phyloP scores from a whole-genome alignment of 2,888 invertebrate genomes.

The Selenia dentaria region DNA sequence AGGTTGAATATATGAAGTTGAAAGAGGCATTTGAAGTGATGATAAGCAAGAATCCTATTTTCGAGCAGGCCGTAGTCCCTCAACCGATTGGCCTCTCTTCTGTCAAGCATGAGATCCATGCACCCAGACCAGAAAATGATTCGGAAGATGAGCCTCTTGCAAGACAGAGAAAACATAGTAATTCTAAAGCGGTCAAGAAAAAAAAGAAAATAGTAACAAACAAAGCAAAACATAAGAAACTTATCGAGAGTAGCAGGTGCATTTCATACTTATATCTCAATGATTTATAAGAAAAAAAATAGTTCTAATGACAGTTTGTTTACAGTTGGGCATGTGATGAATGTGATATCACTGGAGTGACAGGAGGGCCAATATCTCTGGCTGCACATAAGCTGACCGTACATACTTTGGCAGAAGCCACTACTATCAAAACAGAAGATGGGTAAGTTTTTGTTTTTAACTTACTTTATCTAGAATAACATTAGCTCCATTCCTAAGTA shows the following conservation, averaged over 20 bases:
- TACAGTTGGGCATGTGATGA: slow-evolving; percentile 64
- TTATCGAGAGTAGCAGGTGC: slow-evolving; percentile 6
- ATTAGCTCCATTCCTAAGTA: too few species aligned
- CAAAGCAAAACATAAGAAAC: slow-evolving; percentile 42
- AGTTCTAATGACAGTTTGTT: slow-evolving; percentile 14
- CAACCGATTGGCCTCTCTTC: slow-evolving; percentile 38
- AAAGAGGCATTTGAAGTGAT: slow-evolving; percentile 69
- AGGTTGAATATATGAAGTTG: slow-evolving; percentile 64
- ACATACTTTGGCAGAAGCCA: slow-evolving; percentile 42
- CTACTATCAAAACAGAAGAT: slow-evolving; percentile 52
- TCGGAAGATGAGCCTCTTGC: slow-evolving; percentile 73
- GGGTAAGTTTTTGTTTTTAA: slow-evolving; percentile 39
- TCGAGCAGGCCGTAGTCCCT: slow-evolving; percentile 38
- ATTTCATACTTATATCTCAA: too few species aligned
- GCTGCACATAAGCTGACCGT: slow-evolving; percentile 54
- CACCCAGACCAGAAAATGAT: slow-evolving; percentile 36
- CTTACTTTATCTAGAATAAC: too few species aligned
- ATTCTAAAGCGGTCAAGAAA: slow-evolving; percentile 56
- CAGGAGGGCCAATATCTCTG: slow-evolving; percentile 49
- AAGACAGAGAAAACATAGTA: slow-evolving; percentile 58
- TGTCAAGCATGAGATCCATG: slow-evolving; percentile 49
- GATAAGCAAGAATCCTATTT: slow-evolving; percentile 68
- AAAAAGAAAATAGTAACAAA: slow-evolving; percentile 54
- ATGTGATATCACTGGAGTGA: slow-evolving; percentile 46
- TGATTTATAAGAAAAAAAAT: too few species aligned